These are phyloP conservation scores for Thelaira solivaga DNA, from an alignment of 2,888 invertebrate genomes.

Conservation along the genomic window DNA sequence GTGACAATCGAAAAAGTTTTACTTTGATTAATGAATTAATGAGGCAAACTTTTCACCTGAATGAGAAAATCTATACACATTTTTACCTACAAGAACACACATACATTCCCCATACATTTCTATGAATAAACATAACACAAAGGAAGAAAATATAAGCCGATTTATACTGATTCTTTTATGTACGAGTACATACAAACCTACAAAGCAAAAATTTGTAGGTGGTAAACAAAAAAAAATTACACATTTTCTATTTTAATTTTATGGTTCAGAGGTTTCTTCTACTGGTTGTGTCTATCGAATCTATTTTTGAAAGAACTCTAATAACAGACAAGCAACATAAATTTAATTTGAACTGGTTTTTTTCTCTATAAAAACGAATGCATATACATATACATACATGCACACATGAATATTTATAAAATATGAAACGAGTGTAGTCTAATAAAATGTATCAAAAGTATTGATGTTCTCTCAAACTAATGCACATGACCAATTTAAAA, in stretches of 20 bases:
- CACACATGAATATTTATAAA: too few species aligned
- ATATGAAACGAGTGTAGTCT: too few species aligned
- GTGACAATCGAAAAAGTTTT: slow-evolving; percentile 46
- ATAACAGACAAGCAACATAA: slow-evolving; percentile 6
- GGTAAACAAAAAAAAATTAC: slow-evolving; percentile 25
- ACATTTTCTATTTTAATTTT: slow-evolving; percentile 23
- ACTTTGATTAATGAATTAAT: slow-evolving; percentile 63
- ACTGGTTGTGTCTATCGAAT: slow-evolving; percentile 4
- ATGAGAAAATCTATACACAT: slow-evolving; percentile 21
- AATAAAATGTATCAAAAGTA: too few species aligned
- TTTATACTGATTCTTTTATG: not conserved
- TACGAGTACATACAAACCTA: too few species aligned
- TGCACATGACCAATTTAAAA: too few species aligned
- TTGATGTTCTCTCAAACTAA: too few species aligned
- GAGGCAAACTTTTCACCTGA: slow-evolving; percentile 58
- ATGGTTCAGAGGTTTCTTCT: slow-evolving; percentile 22
- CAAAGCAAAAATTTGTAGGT: too few species aligned
- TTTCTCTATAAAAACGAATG: too few species aligned
- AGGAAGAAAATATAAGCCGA: slow-evolving; percentile 13
- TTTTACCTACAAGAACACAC: not conserved
- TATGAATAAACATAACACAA: not conserved
- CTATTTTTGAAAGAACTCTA: not conserved
- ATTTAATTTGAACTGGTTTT: slow-evolving; percentile 17
- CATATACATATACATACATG: too few species aligned
- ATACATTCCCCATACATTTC: not conserved